These are phyloP conservation scores for Hetaerina titia DNA, from an alignment of 2,888 invertebrate species.

Conservation along the genomic window DNA sequence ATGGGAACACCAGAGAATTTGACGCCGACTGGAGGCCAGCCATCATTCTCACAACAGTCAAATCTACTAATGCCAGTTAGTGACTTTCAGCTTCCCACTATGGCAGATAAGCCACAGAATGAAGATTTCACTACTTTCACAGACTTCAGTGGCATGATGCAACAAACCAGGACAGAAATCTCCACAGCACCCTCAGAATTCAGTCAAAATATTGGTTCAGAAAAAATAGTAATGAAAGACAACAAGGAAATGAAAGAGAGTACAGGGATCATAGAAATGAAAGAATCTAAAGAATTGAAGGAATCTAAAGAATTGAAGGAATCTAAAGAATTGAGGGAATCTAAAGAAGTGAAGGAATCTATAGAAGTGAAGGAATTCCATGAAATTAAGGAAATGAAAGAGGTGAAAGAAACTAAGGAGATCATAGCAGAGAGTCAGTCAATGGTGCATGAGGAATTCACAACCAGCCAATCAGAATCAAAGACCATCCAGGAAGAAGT, in stretches of 20 bases:
- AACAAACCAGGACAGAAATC: not conserved
- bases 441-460: not conserved
- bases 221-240: conserved; percentile 24
- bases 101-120: not conserved
- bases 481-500: not conserved
- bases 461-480: not conserved
- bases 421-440: not conserved
- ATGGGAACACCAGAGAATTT: conserved; percentile 9
- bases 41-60: conserved; percentile 8
- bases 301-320: not conserved
- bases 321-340: not conserved
- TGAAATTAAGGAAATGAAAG: conserved; percentile 12
- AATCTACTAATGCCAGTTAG: not conserved
- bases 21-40: conserved; percentile 9
- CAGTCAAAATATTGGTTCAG: not conserved
- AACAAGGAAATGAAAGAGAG: conserved; percentile 12
- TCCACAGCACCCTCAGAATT: not conserved
- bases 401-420: not conserved
- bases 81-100: not conserved
- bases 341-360: not conserved
- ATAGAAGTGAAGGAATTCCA: not conserved
- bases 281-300: conserved; percentile 40
- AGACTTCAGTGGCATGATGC: not conserved
- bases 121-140: not conserved
- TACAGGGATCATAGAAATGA: conserved; percentile 10